Base-by-base conservation (phyloP, 2,113 vertebrate species). In the Poeciliopsis retropinna region DNA sequence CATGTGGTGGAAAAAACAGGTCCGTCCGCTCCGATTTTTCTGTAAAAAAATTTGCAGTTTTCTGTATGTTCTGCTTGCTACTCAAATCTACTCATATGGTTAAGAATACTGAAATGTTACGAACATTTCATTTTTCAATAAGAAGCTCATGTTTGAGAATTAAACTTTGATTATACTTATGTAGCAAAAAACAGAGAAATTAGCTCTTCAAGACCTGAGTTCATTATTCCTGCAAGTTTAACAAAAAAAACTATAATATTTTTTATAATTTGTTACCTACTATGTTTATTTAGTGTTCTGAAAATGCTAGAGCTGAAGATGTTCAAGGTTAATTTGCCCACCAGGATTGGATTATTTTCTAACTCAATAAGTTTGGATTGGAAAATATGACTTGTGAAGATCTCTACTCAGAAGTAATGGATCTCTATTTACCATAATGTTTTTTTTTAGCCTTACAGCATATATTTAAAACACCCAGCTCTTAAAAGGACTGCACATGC, bases 1-100 rank as follows among this genome's bases (percentile, higher is more conserved):
- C 76, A 83, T 63, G 79, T 60, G 65, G 70, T 64, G 83, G 72
- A 79, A 78, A 47, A 79, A 82, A 89, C 74, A 72, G 73, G 64
- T 82, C 65, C 19, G 75, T 80, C 85, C 76, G 73, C 64, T 78
- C 75, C 39, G n/a, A 70, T 82, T 69, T 72, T 84, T 86, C 39
- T 74, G 78, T 72, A 75, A 31, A 85, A 76, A 67, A 37, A 37
- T 37, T 60, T 64, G 67, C 32, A 78, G 75, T 51, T 77, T 19
- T 51, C 15, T 12, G n/a, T 15, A 25, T 10, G 37, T 14, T 44
- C 34, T 22, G 41, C 44, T 75, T n/a, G 15, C 37, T 67, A 28
- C 19, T 63, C 7, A 54, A 57, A 25, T n/a, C 3, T 25, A 57
- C 3, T n/a, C 25, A 57, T 57, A n/a, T n/a, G 25, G 5, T 57